These are phyloP conservation scores for Lepus oiostolus DNA, from an alignment of 2,797 vertebrate genomes.

Conservation along the genomic window DNA sequence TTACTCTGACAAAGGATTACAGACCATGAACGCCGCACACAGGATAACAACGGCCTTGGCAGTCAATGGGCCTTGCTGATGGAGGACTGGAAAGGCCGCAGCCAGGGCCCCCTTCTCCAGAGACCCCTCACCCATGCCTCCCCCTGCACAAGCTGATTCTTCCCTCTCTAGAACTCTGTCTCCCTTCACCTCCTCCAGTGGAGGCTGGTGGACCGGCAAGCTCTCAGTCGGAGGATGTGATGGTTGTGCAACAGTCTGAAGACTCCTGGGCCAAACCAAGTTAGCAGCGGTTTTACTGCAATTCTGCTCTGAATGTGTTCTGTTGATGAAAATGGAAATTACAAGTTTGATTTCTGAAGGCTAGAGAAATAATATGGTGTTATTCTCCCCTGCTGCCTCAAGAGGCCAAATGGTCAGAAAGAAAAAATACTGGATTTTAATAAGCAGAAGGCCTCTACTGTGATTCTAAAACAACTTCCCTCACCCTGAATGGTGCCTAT, in stretches of 20 bases:
- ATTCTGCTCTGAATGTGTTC: neutral
- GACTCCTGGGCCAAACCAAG: neutral
- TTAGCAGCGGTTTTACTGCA: neutral
- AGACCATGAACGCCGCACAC: conserved; percentile 55
- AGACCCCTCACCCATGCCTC: neutral
- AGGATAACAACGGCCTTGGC: conserved; percentile 48
- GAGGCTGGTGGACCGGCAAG: neutral
- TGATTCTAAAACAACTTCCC: neutral
- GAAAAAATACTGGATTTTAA: conserved; percentile 60
- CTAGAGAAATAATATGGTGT: conserved; percentile 35
- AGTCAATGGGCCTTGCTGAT: neutral
- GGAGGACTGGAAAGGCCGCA: neutral
- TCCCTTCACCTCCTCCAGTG: neutral
- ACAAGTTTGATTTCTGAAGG: conserved; percentile 26
- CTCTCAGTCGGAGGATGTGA: neutral
- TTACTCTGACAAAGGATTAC: conserved; percentile 86
- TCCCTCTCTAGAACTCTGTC: neutral
- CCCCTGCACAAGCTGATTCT: neutral
- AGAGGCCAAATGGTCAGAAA: conserved; percentile 11
- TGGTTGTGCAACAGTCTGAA: neutral
- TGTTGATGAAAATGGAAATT: conserved; percentile 5
- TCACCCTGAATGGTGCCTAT: conserved; percentile 1
- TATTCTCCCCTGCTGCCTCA: conserved; percentile 42
- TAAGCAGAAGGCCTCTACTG: conserved; percentile 26
- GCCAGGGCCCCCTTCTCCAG: conserved; percentile 66